Evolutionary conservation across 2,113 vertebrate species (phyloP), one percentile per base, ranked within the genome.

Genomic region (Ophiodon elongatus): DNA sequence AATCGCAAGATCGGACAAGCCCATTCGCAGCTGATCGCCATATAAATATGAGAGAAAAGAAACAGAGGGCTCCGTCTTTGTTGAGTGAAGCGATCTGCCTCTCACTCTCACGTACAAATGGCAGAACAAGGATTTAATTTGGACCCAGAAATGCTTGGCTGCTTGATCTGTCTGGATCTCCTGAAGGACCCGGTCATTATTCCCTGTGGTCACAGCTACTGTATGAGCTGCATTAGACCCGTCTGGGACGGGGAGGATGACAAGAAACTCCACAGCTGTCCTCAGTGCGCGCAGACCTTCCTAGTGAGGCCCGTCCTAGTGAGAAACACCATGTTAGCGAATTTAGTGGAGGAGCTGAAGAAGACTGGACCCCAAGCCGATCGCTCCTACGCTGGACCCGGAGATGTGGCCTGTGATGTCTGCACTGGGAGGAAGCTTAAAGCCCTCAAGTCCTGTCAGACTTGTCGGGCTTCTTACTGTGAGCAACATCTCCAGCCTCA

Each of bases 401-500:
- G 1, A 66, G 37, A 68, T 21, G 64, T 43, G 39, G n/a, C n/a
- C n/a, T 66, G 64, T 43, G 64, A 27, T 41, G 37, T 43, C n/a
- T 66, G 64, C 64, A 43, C n/a, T 66, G 64, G 64, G 64, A 43
- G 66, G 45, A 45, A 76, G 23, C 50, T 37, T 37, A 73, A 56
- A 37, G 68, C 68, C 8, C 1, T 71, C 47, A 56, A 10, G 33
- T 56, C 68, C 47, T 56, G 68, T 71, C 31, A 25, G 68, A 0
- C 1, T 0, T 70, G 68, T 37, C 6, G 2, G 68, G 68, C 1
- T 1, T 73, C 35, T 45, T 74, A 50, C 52, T 74, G 70, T 60
- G 39, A 81, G 39, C 13, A 74, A 35, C 69, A 81, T n/a, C 56
- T 83, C 47, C 73, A 76, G 21, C 80, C 57, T 65, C 80, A 76